These are phyloP conservation scores for Cotesia typhae DNA, from an alignment of 1,140 invertebrate species.

Conservation along the genomic window DNA sequence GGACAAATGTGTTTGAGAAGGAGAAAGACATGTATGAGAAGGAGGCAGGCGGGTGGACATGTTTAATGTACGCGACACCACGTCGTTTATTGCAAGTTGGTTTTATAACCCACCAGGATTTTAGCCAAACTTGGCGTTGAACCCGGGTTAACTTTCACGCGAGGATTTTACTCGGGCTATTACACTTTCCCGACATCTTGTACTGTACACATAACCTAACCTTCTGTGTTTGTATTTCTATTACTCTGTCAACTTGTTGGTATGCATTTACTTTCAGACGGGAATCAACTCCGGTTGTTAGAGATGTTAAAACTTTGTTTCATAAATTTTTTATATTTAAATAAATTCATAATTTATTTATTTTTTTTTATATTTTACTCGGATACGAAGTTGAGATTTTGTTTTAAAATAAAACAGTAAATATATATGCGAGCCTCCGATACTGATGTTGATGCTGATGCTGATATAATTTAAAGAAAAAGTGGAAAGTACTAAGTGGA, in stretches of 20 bases:
- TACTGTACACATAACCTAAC: conserved; percentile 21
- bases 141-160: conserved; percentile 44
- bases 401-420: too few species aligned
- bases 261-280: background rate
- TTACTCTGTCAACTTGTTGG: background rate
- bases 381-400: too few species aligned
- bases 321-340: too few species aligned
- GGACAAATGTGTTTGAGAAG: conserved; percentile 10
- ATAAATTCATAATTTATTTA: too few species aligned
- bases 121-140: conserved; percentile 44
- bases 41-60: conserved; percentile 30
- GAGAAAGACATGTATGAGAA: conserved; percentile 21
- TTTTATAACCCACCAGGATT: conserved; percentile 25
- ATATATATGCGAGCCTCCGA: too few species aligned
- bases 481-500: too few species aligned
- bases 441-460: too few species aligned
- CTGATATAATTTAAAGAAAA: too few species aligned
- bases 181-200: conserved; percentile 25
- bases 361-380: too few species aligned
- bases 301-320: too few species aligned
- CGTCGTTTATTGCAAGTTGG: conserved; percentile 8
- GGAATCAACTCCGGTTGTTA: too few species aligned
- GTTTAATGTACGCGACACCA: conserved; percentile 1
- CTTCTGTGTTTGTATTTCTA: conserved; percentile 10
- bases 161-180: conserved; percentile 36